Evolutionary conservation across 2,113 vertebrate species (phyloP), one percentile per base, ranked within the genome.

Genomic region (Semicossyphus pulcher): DNA sequence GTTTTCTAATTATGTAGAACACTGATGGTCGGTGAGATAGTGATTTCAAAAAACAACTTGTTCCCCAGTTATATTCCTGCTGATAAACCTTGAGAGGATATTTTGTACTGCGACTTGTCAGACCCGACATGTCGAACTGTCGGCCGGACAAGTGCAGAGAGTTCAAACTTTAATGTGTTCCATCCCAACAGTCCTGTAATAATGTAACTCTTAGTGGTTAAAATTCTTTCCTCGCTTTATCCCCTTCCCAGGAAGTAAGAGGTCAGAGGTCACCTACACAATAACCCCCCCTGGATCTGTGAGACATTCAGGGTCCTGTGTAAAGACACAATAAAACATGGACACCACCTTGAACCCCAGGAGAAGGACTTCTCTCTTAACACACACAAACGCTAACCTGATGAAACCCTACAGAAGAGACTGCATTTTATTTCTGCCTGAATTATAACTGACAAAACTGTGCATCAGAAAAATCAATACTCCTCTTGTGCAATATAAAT

Each of bases 271-370:
- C 57, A 63, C 1, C 18, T 8, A 21, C 39, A 59, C 15, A 61
- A 71, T 25, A 29, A 21, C 41, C 47, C n/a, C 23, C 25, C 25
- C 34, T 56, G n/a, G 21, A 34, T 49, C 9, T 36, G 16, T n/a
- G 3, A 63, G 29, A 25, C 34, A 41, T 28, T 28, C 45, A 49
- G 28, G 36, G 28, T 57, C 39, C 41, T 49, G 32, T 16, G 58
- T 36, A 51, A 39, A 52, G 56, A 39, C 56, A 47, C 16, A 20
- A 29, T 12, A 60, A 68, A 52, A 25, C 37, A 28, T 21, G 8
- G 18, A 45, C 59, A 47, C 29, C 36, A 70, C 70, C 44, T 71
- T 81, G 56, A 81, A 53, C 56, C 54, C 23, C 25, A 45, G 23
- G 3, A 36, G 32, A 72, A 72, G 61, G 66, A 23, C 44, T 2